Conservation (phyloP, 1,140 invertebrate species). For the Popillia japonica region DNA sequence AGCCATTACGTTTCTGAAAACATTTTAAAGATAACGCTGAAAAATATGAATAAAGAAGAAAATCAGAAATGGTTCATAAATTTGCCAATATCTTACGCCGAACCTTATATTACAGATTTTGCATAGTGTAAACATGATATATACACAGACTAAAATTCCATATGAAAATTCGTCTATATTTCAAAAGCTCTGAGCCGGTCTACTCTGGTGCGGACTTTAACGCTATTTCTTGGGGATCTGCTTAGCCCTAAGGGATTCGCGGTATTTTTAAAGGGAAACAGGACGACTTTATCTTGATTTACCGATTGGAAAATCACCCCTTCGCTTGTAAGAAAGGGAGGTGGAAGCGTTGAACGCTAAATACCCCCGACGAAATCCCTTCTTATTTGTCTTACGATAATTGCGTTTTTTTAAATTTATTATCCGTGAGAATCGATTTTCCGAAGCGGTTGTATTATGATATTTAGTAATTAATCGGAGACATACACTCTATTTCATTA, state of each 20-base stretch:
- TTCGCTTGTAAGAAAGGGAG: not conserved
- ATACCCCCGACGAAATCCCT: no score
- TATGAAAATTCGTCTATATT: slow-evolving; percentile 48
- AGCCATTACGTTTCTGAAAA: not conserved
- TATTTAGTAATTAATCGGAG: slow-evolving; percentile 26
- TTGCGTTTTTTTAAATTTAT: not conserved
- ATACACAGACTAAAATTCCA: slow-evolving; percentile 45
- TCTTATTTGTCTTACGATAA: not conserved
- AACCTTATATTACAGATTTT: slow-evolving; percentile 44
- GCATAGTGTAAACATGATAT: slow-evolving; percentile 47
- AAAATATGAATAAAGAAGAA: slow-evolving; percentile 45
- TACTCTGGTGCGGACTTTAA: slow-evolving; percentile 46
- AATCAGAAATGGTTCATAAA: slow-evolving; percentile 47
- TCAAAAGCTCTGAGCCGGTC: slow-evolving; percentile 39
- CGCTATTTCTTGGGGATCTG: slow-evolving; percentile 37
- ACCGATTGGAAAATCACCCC: slow-evolving; percentile 55
- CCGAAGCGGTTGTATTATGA: no score
- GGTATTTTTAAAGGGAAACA: slow-evolving; percentile 47
- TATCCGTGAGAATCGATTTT: no score
- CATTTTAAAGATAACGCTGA: slow-evolving; percentile 41
- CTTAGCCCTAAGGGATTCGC: slow-evolving; percentile 40
- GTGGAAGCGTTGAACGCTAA: not conserved
- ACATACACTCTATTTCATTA: slow-evolving; percentile 30
- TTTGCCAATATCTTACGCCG: slow-evolving; percentile 43
- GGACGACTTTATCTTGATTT: slow-evolving; percentile 56